Conservation (phyloP, 2,888 invertebrate genomes). For the Hyles lineata region DNA sequence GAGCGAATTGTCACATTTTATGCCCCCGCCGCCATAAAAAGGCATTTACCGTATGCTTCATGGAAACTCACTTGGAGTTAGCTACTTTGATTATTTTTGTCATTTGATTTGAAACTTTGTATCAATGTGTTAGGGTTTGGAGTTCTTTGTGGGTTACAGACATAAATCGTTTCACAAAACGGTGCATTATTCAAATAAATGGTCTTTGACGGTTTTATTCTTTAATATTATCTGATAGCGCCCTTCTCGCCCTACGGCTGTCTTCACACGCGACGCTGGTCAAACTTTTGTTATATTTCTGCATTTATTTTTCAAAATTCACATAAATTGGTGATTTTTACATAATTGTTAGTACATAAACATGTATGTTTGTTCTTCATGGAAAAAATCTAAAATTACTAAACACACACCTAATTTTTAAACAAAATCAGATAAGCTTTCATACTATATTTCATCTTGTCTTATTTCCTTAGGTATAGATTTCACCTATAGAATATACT, state of each 20-base stretch:
- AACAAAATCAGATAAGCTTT: too few relatives aligned
- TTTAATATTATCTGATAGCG: constrained; percentile 61
- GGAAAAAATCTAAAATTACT: too few relatives aligned
- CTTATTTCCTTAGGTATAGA: too few relatives aligned
- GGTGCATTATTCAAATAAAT: constrained; percentile 72
- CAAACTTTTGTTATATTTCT: neutral
- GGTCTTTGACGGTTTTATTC: constrained; percentile 77
- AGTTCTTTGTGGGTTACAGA: neutral
- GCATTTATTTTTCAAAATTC: neutral
- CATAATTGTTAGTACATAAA: too few relatives aligned
- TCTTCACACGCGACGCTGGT: neutral
- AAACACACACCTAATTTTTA: too few relatives aligned
- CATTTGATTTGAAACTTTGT: constrained; percentile 35
- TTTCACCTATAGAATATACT: too few relatives aligned
- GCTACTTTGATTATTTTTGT: constrained; percentile 32
- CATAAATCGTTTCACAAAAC: constrained; percentile 46
- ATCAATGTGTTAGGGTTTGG: neutral
- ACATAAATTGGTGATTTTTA: too few relatives aligned
- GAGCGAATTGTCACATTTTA: constrained; percentile 40
- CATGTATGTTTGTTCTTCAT: too few relatives aligned
- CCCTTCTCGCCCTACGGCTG: constrained; percentile 9
- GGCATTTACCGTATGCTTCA: constrained; percentile 62
- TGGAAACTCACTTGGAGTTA: constrained; percentile 54
- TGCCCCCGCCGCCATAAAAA: constrained; percentile 53
- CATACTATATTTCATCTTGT: too few relatives aligned